Conservation (phyloP, 2,888 invertebrate species). For the Meliscaeva auricollis region DNA sequence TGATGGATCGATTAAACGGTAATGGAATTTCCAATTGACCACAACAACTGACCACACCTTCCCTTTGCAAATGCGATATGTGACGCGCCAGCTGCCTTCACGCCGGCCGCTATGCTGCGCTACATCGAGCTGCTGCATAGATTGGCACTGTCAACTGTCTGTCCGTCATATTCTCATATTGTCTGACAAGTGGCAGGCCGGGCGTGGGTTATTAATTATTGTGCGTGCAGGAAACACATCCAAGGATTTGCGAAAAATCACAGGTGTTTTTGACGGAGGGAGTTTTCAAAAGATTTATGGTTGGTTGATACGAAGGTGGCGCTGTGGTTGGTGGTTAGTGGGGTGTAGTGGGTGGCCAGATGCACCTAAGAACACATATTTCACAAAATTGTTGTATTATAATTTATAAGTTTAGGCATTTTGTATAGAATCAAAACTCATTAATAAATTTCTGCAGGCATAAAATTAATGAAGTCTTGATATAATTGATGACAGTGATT, state of each 20-base stretch:
- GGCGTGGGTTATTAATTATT: slow-evolving; percentile 57
- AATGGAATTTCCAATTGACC: slow-evolving; percentile 72
- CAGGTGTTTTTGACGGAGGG: slow-evolving; percentile 49
- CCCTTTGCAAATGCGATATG: not conserved
- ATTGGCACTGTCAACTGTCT: slow-evolving; percentile 42
- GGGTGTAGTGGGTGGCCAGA: not conserved
- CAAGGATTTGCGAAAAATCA: slow-evolving; percentile 56
- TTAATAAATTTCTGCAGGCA: slow-evolving; percentile 9
- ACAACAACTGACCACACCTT: slow-evolving; percentile 61
- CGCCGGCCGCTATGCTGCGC: too few species aligned
- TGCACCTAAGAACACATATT: not conserved
- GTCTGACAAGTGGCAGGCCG: slow-evolving; percentile 18
- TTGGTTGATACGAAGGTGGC: not conserved
- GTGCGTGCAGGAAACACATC: slow-evolving; percentile 53
- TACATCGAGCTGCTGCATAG: not conserved
- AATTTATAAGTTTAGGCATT: not conserved
- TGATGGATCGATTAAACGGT: slow-evolving; percentile 55
- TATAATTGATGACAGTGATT: slow-evolving; percentile 29
- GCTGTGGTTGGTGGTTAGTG: too few species aligned
- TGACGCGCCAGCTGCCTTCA: not conserved
- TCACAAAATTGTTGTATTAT: not conserved
- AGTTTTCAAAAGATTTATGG: slow-evolving; percentile 14
- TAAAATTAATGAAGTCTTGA: slow-evolving; percentile 49
- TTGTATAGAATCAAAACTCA: slow-evolving; percentile 39
- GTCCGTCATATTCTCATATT: slow-evolving; percentile 30